Percentiles rank a stretch among this genome's conserved stretches.
These are phyloP conservation scores for Vollenhovia emeryi DNA, from an alignment of 1,140 invertebrate genomes.

Conservation along the genomic window DNA sequence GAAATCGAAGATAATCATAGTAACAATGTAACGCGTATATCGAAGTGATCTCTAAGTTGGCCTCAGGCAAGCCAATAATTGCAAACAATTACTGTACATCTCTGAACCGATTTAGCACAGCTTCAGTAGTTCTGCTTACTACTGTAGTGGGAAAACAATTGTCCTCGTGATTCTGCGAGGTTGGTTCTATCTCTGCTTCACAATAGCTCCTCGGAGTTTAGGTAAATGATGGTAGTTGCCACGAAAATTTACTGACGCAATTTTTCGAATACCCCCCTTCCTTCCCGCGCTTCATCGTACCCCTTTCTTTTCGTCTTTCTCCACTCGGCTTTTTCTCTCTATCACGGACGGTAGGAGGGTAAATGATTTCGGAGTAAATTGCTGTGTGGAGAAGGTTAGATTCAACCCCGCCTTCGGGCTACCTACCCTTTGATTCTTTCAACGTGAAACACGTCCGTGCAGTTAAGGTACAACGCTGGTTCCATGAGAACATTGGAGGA, in stretches of 20 bases:
- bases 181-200: slow-evolving; percentile 66
- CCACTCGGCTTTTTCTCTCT: slow-evolving; percentile 63
- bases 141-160: slow-evolving; percentile 75
- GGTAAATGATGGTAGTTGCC: slow-evolving; percentile 82
- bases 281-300: slow-evolving; percentile 55
- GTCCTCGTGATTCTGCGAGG: slow-evolving; percentile 70
- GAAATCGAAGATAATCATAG: slow-evolving; percentile 41
- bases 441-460: slow-evolving; percentile 68
- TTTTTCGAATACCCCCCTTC: slow-evolving; percentile 79
- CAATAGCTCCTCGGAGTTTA: slow-evolving; percentile 76
- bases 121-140: slow-evolving; percentile 60
- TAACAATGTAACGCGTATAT: slow-evolving; percentile 69
- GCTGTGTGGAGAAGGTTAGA: slow-evolving; percentile 68
- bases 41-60: slow-evolving; percentile 69
- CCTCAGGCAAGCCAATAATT: slow-evolving; percentile 73
- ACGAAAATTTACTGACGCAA: slow-evolving; percentile 81
- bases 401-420: slow-evolving; percentile 35
- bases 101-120: slow-evolving; percentile 62
- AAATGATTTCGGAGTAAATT: slow-evolving; percentile 79
- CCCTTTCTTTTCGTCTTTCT: slow-evolving; percentile 33
- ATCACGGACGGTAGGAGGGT: slow-evolving; percentile 55
- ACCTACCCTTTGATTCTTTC: slow-evolving; percentile 69
- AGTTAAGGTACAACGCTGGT: slow-evolving; percentile 61
- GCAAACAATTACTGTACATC: slow-evolving; percentile 77
- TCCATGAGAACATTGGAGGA: slow-evolving; percentile 50